Percentiles rank a stretch among this genome's conserved stretches.
phyloP scores from a whole-genome alignment of 2,113 vertebrate genomes.

The Nyctereutes procyonoides region DNA sequence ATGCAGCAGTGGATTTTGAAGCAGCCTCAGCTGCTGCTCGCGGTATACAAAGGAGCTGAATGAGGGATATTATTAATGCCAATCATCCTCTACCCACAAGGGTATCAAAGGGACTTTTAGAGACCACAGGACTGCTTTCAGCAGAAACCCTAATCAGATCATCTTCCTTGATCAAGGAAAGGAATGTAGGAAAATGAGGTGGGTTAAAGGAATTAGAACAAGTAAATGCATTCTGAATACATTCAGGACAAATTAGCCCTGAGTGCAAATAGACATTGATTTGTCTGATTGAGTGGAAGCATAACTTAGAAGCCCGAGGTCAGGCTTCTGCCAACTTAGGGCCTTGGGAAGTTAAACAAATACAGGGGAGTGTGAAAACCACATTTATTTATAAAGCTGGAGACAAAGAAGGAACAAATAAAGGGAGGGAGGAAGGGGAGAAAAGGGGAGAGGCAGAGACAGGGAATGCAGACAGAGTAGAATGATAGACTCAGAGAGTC shows the following conservation, averaged over 20 bases:
- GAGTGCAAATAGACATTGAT: constrained; percentile 82
- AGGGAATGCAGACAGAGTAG: neutral
- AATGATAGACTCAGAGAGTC: neutral
- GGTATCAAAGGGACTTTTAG: constrained; percentile 71
- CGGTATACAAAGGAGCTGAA: constrained; percentile 4
- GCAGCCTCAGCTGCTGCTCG: constrained; percentile 58
- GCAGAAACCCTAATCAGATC: constrained; percentile 82
- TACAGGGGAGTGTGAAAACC: neutral
- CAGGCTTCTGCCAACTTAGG: constrained; percentile 23
- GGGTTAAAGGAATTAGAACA: constrained; percentile 76
- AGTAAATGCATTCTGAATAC: constrained; percentile 78
- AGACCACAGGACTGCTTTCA: constrained; percentile 72
- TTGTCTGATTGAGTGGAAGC: constrained; percentile 66
- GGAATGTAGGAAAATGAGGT: constrained; percentile 78
- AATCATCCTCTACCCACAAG: constrained; percentile 72
- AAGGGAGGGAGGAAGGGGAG: too few species aligned
- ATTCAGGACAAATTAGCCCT: constrained; percentile 79
- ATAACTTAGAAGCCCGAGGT: constrained; percentile 60
- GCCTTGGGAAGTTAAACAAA: constrained; percentile 56
- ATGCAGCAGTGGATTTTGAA: constrained; percentile 58
- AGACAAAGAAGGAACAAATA: neutral
- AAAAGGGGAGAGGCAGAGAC: too few species aligned
- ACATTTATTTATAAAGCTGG: neutral
- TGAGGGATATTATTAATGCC: constrained; percentile 76
- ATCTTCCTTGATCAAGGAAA: constrained; percentile 72